Percentiles rank a stretch among this genome's conserved stretches.
phyloP scores from a whole-genome alignment of 2,797 vertebrate species.

The Eidolon dupreanum region DNA sequence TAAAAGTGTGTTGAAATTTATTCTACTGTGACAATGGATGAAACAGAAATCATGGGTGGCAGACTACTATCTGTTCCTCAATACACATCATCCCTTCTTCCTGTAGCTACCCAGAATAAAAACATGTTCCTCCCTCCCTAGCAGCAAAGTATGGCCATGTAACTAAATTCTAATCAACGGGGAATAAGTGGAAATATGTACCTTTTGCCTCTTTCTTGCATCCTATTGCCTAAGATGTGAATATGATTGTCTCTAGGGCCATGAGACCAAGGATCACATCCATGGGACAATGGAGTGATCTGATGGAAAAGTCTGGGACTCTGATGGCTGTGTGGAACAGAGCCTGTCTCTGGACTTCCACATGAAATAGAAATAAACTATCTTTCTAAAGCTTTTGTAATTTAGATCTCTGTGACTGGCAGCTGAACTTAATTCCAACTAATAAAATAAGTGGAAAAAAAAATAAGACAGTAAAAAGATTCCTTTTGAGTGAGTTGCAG shows the following conservation, averaged over 20 bases:
- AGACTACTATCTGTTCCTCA: not conserved
- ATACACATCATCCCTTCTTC: not conserved
- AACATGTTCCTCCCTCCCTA: not conserved
- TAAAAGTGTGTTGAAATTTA: conserved; percentile 4
- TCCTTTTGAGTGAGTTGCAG: not conserved
- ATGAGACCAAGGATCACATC: not conserved
- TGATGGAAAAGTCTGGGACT: not conserved
- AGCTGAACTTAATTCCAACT: conserved; percentile 15
- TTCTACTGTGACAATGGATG: not conserved
- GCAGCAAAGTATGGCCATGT: not conserved
- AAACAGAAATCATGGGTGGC: not conserved
- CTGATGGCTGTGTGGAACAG: not conserved
- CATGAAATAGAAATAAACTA: conserved; percentile 28
- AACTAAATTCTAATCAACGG: not conserved
- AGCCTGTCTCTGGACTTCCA: not conserved
- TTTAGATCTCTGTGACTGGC: not conserved
- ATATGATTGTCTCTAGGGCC: not conserved
- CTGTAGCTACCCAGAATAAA: not conserved
- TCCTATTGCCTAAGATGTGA: not conserved
- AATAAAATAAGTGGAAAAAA: not conserved
- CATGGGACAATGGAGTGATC: not conserved
- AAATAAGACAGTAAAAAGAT: conserved; percentile 26
- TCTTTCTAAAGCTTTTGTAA: not conserved
- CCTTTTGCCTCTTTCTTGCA: not conserved
- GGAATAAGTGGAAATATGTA: not conserved